A percentile compares a stretch with the other conserved stretches of the same genome.
Evolutionary conservation across 2,797 vertebrate genomes (phyloP).

Genomic region (Gallinago stenura): DNA sequence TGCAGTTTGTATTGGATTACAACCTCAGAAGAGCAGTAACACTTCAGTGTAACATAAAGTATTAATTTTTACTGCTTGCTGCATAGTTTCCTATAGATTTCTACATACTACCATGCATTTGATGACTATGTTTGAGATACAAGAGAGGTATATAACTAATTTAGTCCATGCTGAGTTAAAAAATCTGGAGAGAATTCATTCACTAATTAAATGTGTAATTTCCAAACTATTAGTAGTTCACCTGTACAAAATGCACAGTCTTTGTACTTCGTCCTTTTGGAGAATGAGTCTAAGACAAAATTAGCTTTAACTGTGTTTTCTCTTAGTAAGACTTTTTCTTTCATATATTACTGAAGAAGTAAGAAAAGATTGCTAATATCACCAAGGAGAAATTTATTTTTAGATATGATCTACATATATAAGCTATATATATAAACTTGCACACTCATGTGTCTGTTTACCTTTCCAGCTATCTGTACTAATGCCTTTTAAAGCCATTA

Average conservation of each 20-base stretch:
- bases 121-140: background rate
- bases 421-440: background rate
- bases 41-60: background rate
- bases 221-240: background rate
- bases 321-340: background rate
- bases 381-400: background rate
- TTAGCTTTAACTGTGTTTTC: background rate
- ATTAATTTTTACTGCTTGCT: background rate
- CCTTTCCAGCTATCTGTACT: background rate
- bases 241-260: background rate
- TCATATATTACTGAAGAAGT: background rate
- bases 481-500: background rate
- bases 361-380: background rate
- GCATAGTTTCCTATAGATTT: background rate
- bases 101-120: fast-evolving
- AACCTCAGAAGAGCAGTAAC: background rate
- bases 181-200: background rate
- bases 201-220: background rate
- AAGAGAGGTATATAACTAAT: background rate
- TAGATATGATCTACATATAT: background rate
- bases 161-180: background rate
- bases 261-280: background rate
- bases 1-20: background rate
- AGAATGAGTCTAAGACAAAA: background rate
- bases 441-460: background rate